Conservation (phyloP, 2,797 vertebrate species). For the Delichon dasypus region DNA sequence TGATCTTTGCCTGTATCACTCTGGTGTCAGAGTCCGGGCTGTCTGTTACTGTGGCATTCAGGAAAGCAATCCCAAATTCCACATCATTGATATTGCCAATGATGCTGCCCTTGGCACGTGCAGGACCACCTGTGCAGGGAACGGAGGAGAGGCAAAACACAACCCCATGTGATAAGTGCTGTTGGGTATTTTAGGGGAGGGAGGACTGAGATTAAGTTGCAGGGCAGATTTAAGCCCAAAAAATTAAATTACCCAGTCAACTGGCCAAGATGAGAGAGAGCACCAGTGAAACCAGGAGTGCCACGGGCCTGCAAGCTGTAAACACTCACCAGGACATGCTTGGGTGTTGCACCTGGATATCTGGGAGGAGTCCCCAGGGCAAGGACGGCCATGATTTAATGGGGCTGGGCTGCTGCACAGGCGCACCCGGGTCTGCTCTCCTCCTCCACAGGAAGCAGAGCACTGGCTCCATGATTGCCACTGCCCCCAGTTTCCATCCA, state of each 20-base stretch:
- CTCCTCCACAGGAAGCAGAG: constrained; percentile 89
- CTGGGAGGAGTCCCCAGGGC: constrained; percentile 90
- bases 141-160: neutral
- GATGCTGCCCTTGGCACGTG: constrained; percentile 88
- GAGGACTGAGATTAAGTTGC: neutral
- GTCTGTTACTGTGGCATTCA: constrained; percentile 87
- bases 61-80: constrained; percentile 89
- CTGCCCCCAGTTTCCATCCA: constrained; percentile 89
- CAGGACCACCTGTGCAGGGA: constrained; percentile 84
- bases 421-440: constrained; percentile 84
- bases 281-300: neutral
- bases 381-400: constrained; percentile 79
- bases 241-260: neutral
- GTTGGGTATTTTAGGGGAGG: neutral
- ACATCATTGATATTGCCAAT: constrained; percentile 91
- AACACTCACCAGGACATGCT: constrained; percentile 86
- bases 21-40: constrained; percentile 73
- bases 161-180: neutral
- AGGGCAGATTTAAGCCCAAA: neutral
- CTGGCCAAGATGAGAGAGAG: neutral
- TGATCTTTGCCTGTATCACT: constrained; percentile 86
- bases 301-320: neutral
- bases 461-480: constrained; percentile 92
- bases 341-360: constrained; percentile 87
- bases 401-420: constrained; percentile 85